Percentiles rank a stretch among this genome's conserved stretches.
These are phyloP conservation scores for Tryphoninae sp. DNA, from an alignment of 2,888 invertebrate species.

Conservation along the genomic window DNA sequence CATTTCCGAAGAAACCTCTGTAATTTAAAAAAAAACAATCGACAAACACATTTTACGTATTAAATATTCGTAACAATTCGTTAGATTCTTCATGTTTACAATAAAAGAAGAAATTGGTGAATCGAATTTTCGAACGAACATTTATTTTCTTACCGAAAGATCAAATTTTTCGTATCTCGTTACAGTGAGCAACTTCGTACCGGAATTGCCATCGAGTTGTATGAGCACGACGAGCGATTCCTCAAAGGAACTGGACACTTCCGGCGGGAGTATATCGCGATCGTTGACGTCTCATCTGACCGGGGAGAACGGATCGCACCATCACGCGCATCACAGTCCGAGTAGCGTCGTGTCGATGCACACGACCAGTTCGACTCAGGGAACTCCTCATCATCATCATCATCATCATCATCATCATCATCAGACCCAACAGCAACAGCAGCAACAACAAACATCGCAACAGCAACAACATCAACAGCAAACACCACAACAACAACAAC, in stretches of 20 bases:
- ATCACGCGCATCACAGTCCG: slow-evolving; percentile 70
- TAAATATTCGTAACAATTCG: too few species aligned
- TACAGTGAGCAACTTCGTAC: slow-evolving; percentile 75
- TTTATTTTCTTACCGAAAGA: not conserved
- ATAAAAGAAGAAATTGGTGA: too few species aligned
- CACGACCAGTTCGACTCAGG: slow-evolving; percentile 68
- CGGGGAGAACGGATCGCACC: slow-evolving; percentile 58
- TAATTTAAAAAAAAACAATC: too few species aligned
- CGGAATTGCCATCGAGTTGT: slow-evolving; percentile 74
- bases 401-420: slow-evolving; percentile 55
- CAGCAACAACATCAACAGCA: slow-evolving; percentile 54
- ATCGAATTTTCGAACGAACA: not conserved
- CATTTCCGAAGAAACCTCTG: too few species aligned
- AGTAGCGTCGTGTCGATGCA: slow-evolving; percentile 70
- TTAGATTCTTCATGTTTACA: too few species aligned
- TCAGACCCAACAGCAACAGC: slow-evolving; percentile 11
- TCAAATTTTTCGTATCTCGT: slow-evolving; percentile 32
- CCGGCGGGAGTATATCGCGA: slow-evolving; percentile 65
- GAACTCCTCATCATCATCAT: slow-evolving; percentile 61
- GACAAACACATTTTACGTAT: too few species aligned
- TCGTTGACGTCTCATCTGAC: slow-evolving; percentile 66
- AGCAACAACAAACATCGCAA: slow-evolving; percentile 16
- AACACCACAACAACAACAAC: slow-evolving; percentile 24
- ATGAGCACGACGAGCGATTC: slow-evolving; percentile 66
- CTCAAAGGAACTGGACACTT: slow-evolving; percentile 72